Evolutionary conservation across 2,113 vertebrate species (phyloP), one percentile per base, ranked within the genome.

Genomic region (Chinchilla lanigera): DNA sequence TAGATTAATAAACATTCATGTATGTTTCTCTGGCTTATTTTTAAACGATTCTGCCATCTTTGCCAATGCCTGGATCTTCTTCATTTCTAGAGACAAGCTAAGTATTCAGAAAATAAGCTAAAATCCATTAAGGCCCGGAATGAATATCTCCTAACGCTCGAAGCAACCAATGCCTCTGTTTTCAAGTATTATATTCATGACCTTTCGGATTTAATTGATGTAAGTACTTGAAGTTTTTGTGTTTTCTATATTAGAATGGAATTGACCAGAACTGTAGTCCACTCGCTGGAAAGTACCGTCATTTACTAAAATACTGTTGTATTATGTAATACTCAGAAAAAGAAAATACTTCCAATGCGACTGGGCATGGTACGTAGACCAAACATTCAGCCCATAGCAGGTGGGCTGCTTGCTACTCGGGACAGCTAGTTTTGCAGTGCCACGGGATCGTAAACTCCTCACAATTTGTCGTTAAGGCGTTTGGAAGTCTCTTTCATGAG

Each of bases 171-270:
- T 97, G 99, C 99, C 90, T 99, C 99, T 2, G 99, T 99, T 88
- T 99, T 99, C 99, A 99, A 99, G 98, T 99, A 99, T 98, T 99
- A 99, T 96, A 99, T 99, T 98, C 99, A 99, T 22, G 99, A 99
- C 98, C 99, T 99, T 98, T 99, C 99, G 0, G 99, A 99, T 98
- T 98, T 99, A 98, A 99, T 99, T 93, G 99, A 99, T 52, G 99
- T 99, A 98, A 99, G 99, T 99, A 99, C 61, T 94, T 86, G 8
- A 84, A 86, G 65, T 14, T 86, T 97, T 89, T 93, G 5, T 94
- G 11, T 81, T 97, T 97, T 65, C 88, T 96, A 73, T 87, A 17
- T 92, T 93, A 54, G 86, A 71, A 19, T 88, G n/a, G 58, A 97
- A 93, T 86, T 83, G 80, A 44, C 38, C 61, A 4, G 77, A 78